phyloP scores from a whole-genome alignment of 2,888 invertebrate genomes.

The Masnerella sp. region DNA sequence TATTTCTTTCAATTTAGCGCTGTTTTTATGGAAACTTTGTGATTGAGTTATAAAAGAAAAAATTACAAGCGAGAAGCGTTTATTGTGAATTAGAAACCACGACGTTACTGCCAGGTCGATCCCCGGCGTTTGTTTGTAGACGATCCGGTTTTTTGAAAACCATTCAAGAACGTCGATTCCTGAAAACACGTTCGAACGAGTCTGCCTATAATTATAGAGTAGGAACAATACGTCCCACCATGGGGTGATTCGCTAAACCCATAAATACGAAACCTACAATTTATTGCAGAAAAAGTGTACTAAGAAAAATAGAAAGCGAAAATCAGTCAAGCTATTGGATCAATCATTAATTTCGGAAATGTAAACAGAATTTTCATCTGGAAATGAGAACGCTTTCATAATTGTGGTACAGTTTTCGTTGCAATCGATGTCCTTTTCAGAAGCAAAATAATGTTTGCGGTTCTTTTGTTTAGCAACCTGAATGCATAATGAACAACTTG shows the following conservation, averaged over 20 bases:
- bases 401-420: no score
- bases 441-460: conserved; percentile 13
- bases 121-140: conserved; percentile 34
- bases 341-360: conserved; percentile 15
- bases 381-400: no score
- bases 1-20: conserved; percentile 2
- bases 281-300: conserved; percentile 21
- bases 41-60: conserved; percentile 29
- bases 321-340: conserved; percentile 20
- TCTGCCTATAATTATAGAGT: conserved; percentile 53
- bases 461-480: conserved; percentile 43
- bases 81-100: conserved; percentile 15
- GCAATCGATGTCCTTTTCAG: conserved; percentile 30
- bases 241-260: conserved; percentile 46
- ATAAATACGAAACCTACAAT: conserved; percentile 41
- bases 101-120: conserved; percentile 18
- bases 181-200: conserved; percentile 55
- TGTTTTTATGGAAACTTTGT: conserved; percentile 10
- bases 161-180: conserved; percentile 45
- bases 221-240: conserved; percentile 45
- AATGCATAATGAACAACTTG: conserved; percentile 38
- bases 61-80: conserved; percentile 5
- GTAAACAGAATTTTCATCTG: not conserved
- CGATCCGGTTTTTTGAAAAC: conserved; percentile 45
- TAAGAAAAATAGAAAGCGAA: conserved; percentile 12